Conservation (phyloP, 2,888 invertebrate species). For the Clepsis dumicolana region DNA sequence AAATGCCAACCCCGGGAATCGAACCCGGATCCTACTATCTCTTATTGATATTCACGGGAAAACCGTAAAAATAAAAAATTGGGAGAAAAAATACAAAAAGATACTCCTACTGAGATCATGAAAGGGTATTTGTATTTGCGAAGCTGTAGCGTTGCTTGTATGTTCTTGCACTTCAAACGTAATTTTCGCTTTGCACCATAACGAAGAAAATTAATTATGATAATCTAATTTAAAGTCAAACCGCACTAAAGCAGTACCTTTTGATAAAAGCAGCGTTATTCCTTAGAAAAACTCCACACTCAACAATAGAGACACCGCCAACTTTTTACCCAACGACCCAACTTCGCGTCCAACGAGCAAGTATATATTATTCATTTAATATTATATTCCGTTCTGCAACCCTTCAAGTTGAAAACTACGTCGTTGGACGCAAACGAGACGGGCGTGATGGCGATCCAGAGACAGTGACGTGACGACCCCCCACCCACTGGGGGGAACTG, state of each 20-base stretch:
- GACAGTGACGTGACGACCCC: slow-evolving; percentile 83
- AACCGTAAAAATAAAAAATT: no score
- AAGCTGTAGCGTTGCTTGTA: no score
- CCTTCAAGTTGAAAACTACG: slow-evolving; percentile 76
- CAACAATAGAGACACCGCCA: slow-evolving; percentile 24
- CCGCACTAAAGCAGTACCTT: background rate
- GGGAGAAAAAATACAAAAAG: no score
- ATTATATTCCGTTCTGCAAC: slow-evolving; percentile 59
- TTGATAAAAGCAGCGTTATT: background rate
- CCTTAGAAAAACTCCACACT: slow-evolving; percentile 15
- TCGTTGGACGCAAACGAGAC: slow-evolving; percentile 80
- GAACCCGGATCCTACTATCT: no score
- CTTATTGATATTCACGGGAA: no score
- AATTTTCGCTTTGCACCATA: background rate
- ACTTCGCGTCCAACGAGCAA: slow-evolving; percentile 25
- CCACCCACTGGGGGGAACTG: slow-evolving; percentile 58
- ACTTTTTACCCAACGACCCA: slow-evolving; percentile 35
- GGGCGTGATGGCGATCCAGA: slow-evolving; percentile 77
- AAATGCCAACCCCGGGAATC: no score
- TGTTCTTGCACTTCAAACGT: no score
- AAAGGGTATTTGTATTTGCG: no score
- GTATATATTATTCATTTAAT: slow-evolving; percentile 45
- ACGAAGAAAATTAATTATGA: background rate
- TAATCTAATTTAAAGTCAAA: slow-evolving; percentile 3
- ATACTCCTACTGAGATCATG: no score